Evolutionary conservation across 2,113 vertebrate species (phyloP).

Genomic region (Australoheros scitulus): DNA sequence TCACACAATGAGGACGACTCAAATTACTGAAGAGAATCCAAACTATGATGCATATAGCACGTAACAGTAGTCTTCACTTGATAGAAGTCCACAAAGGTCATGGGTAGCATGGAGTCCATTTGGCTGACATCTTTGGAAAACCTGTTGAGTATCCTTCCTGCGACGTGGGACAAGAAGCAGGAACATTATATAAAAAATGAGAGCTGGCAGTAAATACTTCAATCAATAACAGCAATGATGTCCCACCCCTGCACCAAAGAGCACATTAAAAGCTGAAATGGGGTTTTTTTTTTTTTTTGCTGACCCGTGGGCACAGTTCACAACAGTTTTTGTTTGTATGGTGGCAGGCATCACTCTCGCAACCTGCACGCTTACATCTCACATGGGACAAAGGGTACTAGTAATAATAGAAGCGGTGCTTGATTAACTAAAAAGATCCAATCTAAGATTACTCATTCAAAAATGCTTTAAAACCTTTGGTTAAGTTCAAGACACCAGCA

Average conservation of each 20-base stretch:
- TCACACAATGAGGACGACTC: not conserved
- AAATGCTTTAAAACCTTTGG: too few relatives aligned
- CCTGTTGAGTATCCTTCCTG: slow-evolving; percentile 80
- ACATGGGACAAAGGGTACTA: too few relatives aligned
- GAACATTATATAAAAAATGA: not conserved
- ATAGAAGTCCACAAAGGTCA: slow-evolving; percentile 77
- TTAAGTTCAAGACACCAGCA: too few relatives aligned
- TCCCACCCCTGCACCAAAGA: not conserved
- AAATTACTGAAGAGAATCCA: not conserved
- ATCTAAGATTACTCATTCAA: too few relatives aligned
- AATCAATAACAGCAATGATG: not conserved
- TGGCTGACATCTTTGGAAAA: slow-evolving; percentile 82
- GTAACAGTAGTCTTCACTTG: slow-evolving; percentile 54
- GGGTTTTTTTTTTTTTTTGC: too few relatives aligned
- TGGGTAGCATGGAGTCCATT: slow-evolving; percentile 75
- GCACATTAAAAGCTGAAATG: too few relatives aligned
- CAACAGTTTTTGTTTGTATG: too few relatives aligned
- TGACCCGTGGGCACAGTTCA: too few relatives aligned
- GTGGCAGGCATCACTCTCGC: too few relatives aligned
- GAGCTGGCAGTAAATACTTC: not conserved
- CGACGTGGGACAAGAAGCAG: not conserved
- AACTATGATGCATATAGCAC: not conserved
- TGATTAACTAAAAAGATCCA: too few relatives aligned
- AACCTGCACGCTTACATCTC: too few relatives aligned
- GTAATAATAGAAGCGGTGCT: too few relatives aligned